These are phyloP conservation scores for rabbit (Oryctolagus cuniculus) DNA, from an alignment of 2,113 vertebrate species.

Conservation along the genomic window DNA sequence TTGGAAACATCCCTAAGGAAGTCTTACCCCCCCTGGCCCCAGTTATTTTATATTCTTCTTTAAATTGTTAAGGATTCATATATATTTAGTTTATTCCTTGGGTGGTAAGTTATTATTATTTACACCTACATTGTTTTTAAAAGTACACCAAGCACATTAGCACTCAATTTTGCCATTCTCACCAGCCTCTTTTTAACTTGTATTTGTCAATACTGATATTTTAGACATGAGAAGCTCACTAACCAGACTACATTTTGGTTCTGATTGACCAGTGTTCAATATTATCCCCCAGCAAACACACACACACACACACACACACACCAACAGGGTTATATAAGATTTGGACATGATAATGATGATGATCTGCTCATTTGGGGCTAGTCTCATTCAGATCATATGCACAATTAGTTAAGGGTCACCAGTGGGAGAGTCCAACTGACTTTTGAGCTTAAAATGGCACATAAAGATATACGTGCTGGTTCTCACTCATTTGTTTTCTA, in stretches of 20 bases:
- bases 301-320: too few species aligned
- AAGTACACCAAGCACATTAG: not conserved
- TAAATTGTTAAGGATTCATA: not conserved
- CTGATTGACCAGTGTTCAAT: not conserved
- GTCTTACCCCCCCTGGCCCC: too few species aligned
- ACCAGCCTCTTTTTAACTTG: not conserved
- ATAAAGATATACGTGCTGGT: not conserved
- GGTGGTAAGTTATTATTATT: not conserved
- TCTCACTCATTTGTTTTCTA: not conserved
- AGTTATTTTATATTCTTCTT: not conserved
- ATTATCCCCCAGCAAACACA: too few species aligned
- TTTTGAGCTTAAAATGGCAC: not conserved
- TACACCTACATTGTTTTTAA: not conserved
- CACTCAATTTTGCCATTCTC: not conserved
- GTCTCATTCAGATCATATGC: not conserved
- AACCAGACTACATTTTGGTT: not conserved
- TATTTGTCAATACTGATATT: slow-evolving; percentile 9
- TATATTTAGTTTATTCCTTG: not conserved
- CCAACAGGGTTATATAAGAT: not conserved
- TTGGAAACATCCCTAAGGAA: not conserved
- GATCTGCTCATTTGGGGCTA: not conserved
- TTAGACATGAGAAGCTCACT: not conserved
- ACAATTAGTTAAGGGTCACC: not conserved
- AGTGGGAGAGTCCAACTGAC: not conserved
- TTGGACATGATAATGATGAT: not conserved